Evolutionary conservation across 1,140 invertebrate species (phyloP).

Genomic region (Calliphora vicina): DNA sequence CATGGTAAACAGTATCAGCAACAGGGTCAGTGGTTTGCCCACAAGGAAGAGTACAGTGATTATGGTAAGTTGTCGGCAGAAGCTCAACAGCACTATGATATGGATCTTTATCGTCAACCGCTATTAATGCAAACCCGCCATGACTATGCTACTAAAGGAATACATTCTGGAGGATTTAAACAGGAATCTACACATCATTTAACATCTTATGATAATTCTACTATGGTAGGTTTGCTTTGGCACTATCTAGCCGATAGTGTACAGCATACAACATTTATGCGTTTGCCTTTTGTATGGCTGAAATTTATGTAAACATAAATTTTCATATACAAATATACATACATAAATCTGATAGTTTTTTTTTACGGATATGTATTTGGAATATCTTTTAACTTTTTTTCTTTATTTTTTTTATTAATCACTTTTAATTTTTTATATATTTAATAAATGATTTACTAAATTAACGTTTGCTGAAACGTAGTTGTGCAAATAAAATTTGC

Average conservation of each 20-base stretch:
- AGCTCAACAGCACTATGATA: not conserved
- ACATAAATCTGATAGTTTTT: not conserved
- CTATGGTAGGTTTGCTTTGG: conserved; percentile 45
- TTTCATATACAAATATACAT: too few relatives aligned
- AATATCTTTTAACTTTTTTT: not conserved
- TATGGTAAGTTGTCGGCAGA: conserved; percentile 22
- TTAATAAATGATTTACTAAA: not conserved
- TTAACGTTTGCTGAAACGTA: not conserved
- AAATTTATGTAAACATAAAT: conserved; percentile 50
- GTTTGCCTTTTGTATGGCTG: conserved; percentile 50
- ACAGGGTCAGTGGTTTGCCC: conserved; percentile 47
- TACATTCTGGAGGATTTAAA: not conserved
- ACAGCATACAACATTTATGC: conserved; percentile 42
- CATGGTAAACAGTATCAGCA: conserved; percentile 11
- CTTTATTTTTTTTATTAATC: not conserved
- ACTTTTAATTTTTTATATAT: not conserved
- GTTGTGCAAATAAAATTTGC: not conserved
- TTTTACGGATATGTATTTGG: too few relatives aligned
- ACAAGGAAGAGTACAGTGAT: conserved; percentile 51
- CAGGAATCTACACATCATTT: not conserved
- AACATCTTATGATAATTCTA: conserved; percentile 18
- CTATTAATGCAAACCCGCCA: not conserved
- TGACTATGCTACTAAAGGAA: not conserved
- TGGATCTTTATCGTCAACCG: not conserved
- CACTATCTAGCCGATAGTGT: conserved; percentile 47